These are phyloP conservation scores for Drosophila gaucha DNA, from an alignment of 2,888 invertebrate species.

Conservation along the genomic window DNA sequence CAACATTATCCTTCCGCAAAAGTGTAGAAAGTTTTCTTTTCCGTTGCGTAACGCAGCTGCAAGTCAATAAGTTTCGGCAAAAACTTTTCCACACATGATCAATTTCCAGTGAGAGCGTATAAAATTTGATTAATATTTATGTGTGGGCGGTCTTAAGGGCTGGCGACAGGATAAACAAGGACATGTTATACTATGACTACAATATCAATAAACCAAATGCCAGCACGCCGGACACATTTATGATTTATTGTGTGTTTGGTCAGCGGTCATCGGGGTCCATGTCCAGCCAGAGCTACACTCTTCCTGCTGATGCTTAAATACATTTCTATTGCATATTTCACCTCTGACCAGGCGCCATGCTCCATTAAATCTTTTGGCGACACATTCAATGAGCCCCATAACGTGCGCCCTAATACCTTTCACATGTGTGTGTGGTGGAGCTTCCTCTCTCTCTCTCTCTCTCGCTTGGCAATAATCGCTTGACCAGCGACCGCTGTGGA, in stretches of 20 bases:
- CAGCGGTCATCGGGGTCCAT: slow-evolving; percentile 46
- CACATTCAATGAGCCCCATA: slow-evolving; percentile 79
- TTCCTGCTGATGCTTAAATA: slow-evolving; percentile 43
- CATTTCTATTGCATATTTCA: slow-evolving; percentile 67
- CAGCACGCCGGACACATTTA: slow-evolving; percentile 45
- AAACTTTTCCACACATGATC: slow-evolving; percentile 67
- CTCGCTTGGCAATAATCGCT: slow-evolving; percentile 44
- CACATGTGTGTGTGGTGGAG: slow-evolving; percentile 14
- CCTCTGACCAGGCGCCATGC: slow-evolving; percentile 68
- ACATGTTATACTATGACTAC: slow-evolving; percentile 63
- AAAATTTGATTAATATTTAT: slow-evolving; percentile 78
- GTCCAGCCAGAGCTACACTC: not conserved
- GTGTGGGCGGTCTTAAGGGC: slow-evolving; percentile 6
- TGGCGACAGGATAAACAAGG: slow-evolving; percentile 52
- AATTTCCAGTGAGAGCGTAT: slow-evolving; percentile 45
- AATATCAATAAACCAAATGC: slow-evolving; percentile 77
- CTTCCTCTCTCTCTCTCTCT: not conserved
- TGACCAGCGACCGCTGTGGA: slow-evolving; percentile 47
- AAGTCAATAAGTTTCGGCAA: slow-evolving; percentile 68
- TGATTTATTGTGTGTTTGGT: slow-evolving; percentile 73
- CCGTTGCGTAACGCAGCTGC: slow-evolving; percentile 32
- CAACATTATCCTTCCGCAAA: slow-evolving; percentile 28
- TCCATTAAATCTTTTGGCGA: slow-evolving; percentile 81
- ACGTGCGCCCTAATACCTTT: slow-evolving; percentile 76
- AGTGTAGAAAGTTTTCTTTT: slow-evolving; percentile 63